A percentile compares a stretch with the other conserved stretches of the same genome.
Conservation (phyloP, 2,113 vertebrate genomes). For the Leptocoma aspasia region DNA sequence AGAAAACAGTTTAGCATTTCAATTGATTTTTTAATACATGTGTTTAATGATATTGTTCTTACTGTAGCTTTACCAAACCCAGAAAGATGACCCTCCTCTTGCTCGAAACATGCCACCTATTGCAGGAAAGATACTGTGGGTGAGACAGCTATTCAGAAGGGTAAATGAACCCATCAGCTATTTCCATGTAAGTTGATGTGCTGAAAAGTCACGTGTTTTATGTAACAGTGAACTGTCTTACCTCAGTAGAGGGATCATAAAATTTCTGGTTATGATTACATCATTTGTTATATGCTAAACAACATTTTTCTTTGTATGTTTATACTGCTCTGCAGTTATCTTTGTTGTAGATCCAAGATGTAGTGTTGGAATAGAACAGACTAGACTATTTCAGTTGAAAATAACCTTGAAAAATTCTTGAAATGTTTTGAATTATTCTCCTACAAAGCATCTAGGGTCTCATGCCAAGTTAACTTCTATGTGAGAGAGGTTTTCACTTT, state of each 20-base stretch:
- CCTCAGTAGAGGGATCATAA: neutral
- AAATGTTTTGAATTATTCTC: neutral
- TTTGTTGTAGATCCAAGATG: neutral
- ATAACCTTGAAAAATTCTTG: neutral
- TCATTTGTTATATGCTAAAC: neutral
- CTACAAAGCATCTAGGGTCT: neutral
- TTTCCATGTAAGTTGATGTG: slow-evolving; percentile 75
- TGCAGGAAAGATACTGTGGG: slow-evolving; percentile 83
- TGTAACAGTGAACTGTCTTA: neutral
- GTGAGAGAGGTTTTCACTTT: neutral
- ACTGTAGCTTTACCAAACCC: slow-evolving; percentile 71
- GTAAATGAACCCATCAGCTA: slow-evolving; percentile 80
- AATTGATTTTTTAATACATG: neutral
- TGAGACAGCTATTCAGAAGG: slow-evolving; percentile 77
- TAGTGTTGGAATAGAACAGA: neutral
- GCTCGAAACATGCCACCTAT: slow-evolving; percentile 80
- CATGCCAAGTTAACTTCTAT: neutral
- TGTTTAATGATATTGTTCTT: neutral
- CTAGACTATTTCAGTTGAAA: neutral
- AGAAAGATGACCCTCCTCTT: slow-evolving; percentile 78
- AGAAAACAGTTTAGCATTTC: neutral
- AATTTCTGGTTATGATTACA: neutral
- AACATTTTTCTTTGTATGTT: neutral
- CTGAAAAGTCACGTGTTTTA: neutral
- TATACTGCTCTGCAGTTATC: neutral